phyloP scores from a whole-genome alignment of 2,888 invertebrate species.

The Eilema sororculum region DNA sequence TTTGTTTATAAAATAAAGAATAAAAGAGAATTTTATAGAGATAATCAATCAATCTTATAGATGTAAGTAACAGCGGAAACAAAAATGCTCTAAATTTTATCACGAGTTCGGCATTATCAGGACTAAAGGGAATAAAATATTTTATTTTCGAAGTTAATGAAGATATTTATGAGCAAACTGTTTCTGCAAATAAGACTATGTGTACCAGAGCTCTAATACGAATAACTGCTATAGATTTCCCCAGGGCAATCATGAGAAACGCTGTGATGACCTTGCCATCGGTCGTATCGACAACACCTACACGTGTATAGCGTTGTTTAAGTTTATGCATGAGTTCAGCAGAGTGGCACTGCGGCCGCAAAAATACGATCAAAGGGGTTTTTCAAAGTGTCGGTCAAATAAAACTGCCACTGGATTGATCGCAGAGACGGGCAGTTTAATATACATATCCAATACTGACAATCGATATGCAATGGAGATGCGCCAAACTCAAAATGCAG shows the following conservation, averaged over 20 bases:
- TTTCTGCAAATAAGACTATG: background rate
- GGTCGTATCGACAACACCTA: slow-evolving; percentile 11
- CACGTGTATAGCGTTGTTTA: background rate
- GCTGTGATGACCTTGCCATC: slow-evolving; percentile 10
- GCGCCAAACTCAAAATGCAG: background rate
- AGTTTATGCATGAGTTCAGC: background rate
- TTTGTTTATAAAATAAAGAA: no score
- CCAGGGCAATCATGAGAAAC: slow-evolving; percentile 13
- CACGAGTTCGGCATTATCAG: background rate
- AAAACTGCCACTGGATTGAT: no score
- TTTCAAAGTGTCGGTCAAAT: background rate
- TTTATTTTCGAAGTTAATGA: slow-evolving; percentile 5
- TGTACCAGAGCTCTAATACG: background rate
- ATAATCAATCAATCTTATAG: no score
- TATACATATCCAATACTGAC: background rate
- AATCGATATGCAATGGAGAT: no score
- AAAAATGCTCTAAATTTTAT: background rate
- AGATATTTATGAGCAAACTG: slow-evolving; percentile 16
- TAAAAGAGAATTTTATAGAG: no score
- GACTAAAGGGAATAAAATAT: background rate
- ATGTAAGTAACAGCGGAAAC: background rate
- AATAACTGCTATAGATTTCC: slow-evolving; percentile 20
- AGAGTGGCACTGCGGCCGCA: background rate
- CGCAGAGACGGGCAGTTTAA: background rate
- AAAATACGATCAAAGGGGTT: background rate